Conservation (phyloP, 2,797 vertebrate genomes). For the Knipowitschia caucasica region DNA sequence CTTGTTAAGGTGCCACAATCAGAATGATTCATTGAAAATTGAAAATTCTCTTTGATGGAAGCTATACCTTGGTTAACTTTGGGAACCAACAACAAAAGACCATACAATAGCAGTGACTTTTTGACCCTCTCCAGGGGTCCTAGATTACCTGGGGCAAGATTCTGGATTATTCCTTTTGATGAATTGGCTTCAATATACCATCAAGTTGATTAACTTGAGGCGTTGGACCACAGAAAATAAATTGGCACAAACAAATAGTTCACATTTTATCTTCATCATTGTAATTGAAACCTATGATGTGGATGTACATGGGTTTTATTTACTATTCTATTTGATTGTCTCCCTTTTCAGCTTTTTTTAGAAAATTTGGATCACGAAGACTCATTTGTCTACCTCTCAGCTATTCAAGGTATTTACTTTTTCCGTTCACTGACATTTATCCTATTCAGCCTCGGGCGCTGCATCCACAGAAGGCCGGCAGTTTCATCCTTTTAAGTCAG, state of each 20-base stretch:
- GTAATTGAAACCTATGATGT: no score
- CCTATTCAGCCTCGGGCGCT: no score
- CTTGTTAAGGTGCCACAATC: constrained; percentile 48
- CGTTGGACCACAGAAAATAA: neutral
- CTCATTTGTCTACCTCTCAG: constrained; percentile 92
- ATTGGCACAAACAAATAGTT: neutral
- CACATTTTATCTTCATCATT: neutral
- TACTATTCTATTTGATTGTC: constrained; percentile 19
- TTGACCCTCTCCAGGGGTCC: neutral
- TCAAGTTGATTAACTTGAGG: neutral
- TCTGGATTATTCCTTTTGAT: constrained; percentile 55
- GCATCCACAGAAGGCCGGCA: no score
- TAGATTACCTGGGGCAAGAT: constrained; percentile 2
- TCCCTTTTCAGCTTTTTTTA: constrained; percentile 83
- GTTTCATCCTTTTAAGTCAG: no score
- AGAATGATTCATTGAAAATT: constrained; percentile 43
- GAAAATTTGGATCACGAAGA: constrained; percentile 92
- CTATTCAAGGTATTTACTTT: constrained; percentile 86
- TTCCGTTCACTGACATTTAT: neutral
- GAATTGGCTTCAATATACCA: neutral
- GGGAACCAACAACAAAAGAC: constrained; percentile 5
- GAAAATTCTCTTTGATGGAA: constrained; percentile 53
- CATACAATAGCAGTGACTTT: constrained; percentile 31
- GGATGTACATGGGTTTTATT: neutral
- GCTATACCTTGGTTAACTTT: constrained; percentile 16